These are phyloP conservation scores for Aspidoscelis tigris DNA, from an alignment of 2,113 vertebrate species.

Conservation along the genomic window DNA sequence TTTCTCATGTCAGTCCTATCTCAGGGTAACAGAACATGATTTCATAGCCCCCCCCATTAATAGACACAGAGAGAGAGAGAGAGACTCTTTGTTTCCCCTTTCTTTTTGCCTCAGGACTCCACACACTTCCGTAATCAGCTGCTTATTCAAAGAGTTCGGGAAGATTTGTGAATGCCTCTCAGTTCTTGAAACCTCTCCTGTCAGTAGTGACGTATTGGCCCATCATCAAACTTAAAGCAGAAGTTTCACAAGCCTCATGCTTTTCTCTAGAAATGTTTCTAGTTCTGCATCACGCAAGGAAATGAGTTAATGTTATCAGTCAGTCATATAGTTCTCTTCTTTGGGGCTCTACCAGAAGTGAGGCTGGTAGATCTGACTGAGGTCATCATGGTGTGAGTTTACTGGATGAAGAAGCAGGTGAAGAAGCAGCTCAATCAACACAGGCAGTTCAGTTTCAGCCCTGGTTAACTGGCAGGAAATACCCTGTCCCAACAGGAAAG, in stretches of 20 bases:
- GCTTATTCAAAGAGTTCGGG: slow-evolving; percentile 60
- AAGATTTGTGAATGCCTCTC: slow-evolving; percentile 40
- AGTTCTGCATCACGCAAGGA: slow-evolving; percentile 51
- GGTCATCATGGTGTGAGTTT: accelerated
- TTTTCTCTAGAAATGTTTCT: slow-evolving; percentile 50
- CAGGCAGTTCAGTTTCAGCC: accelerated
- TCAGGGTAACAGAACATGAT: background rate
- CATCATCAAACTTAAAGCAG: slow-evolving; percentile 55
- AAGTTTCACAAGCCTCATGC: slow-evolving; percentile 61
- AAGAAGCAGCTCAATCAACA: accelerated
- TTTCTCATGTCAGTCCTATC: background rate
- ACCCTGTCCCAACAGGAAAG: slow-evolving; percentile 15
- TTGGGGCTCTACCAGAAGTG: background rate
- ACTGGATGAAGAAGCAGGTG: background rate
- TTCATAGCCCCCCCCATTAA: background rate
- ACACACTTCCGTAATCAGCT: slow-evolving; percentile 8
- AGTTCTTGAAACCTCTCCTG: slow-evolving; percentile 60
- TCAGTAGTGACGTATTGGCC: slow-evolving; percentile 36
- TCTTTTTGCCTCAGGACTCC: background rate
- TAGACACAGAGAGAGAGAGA: too few relatives aligned
- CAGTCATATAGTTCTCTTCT: slow-evolving; percentile 31
- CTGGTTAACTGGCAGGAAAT: accelerated
- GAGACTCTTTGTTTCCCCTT: too few relatives aligned
- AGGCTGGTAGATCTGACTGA: background rate
- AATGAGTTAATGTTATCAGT: background rate